These are phyloP conservation scores for Orientallactaga bullata DNA, from an alignment of 2,113 vertebrate species.

Conservation along the genomic window DNA sequence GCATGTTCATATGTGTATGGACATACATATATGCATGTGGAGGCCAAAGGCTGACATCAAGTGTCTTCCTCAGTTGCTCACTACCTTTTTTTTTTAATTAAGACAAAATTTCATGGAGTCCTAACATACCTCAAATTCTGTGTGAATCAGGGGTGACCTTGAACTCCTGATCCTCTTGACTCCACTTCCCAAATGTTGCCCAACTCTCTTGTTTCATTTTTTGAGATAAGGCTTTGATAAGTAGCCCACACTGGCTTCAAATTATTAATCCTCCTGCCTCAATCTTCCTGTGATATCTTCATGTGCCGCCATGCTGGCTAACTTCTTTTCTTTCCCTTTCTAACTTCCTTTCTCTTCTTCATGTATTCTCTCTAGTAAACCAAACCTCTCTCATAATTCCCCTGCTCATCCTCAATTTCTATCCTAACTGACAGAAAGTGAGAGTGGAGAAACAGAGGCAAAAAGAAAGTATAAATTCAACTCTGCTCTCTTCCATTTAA, in stretches of 20 bases:
- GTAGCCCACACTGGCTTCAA: background rate
- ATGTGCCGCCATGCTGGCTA: background rate
- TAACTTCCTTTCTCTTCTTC: background rate
- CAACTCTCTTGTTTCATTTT: background rate
- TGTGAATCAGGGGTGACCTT: no score
- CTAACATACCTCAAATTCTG: background rate
- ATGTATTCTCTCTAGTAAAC: background rate
- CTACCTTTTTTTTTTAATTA: no score
- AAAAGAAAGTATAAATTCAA: background rate
- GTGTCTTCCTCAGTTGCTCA: no score
- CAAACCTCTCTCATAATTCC: background rate
- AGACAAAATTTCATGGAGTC: no score
- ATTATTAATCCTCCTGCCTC: background rate
- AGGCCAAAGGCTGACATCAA: no score
- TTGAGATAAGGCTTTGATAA: background rate
- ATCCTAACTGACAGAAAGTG: background rate
- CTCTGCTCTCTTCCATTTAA: background rate
- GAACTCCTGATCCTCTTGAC: no score
- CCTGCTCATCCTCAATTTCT: background rate
- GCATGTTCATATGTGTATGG: no score
- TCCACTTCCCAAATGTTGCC: background rate
- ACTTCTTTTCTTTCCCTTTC: background rate
- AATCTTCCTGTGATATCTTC: no score
- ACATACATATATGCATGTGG: no score
- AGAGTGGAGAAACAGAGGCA: background rate